Conservation (phyloP, 2,888 invertebrate genomes). For the Drosophila paramelanica region DNA sequence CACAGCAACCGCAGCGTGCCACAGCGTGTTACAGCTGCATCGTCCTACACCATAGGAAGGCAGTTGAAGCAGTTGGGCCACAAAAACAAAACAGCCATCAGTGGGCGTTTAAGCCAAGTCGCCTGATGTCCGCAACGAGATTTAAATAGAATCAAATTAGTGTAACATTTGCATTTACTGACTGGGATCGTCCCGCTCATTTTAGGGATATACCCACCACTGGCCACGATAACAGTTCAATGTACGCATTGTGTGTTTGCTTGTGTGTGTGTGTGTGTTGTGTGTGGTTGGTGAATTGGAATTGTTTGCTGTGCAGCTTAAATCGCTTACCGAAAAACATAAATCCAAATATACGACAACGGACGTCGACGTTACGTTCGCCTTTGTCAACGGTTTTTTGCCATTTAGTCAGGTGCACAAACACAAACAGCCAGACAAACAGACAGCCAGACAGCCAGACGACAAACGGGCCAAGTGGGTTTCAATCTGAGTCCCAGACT, state of each 20-base stretch:
- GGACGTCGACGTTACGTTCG: conserved; percentile 65
- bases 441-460: conserved; percentile 10
- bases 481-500: conserved; percentile 25
- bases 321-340: conserved; percentile 78
- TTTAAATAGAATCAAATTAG: conserved; percentile 83
- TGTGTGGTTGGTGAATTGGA: too few relatives aligned
- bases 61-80: conserved; percentile 13
- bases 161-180: conserved; percentile 65
- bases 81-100: conserved; percentile 68
- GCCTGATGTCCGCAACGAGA: conserved; percentile 81
- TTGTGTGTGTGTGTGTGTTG: too few relatives aligned
- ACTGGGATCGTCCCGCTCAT: conserved; percentile 43
- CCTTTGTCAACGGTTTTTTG: conserved; percentile 76
- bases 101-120: conserved; percentile 77
- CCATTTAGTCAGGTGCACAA: conserved; percentile 75
- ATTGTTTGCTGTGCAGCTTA: conserved; percentile 75
- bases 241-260: conserved; percentile 42
- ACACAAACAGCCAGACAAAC: conserved; percentile 43
- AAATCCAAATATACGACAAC: conserved; percentile 67
- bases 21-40: conserved; percentile 18
- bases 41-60: conserved; percentile 9
- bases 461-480: conserved; percentile 1
- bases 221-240: conserved; percentile 39
- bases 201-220: conserved; percentile 4
- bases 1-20: conserved; percentile 19